phyloP scores from a whole-genome alignment of 2,888 invertebrate genomes.

The Leuctra nigra region DNA sequence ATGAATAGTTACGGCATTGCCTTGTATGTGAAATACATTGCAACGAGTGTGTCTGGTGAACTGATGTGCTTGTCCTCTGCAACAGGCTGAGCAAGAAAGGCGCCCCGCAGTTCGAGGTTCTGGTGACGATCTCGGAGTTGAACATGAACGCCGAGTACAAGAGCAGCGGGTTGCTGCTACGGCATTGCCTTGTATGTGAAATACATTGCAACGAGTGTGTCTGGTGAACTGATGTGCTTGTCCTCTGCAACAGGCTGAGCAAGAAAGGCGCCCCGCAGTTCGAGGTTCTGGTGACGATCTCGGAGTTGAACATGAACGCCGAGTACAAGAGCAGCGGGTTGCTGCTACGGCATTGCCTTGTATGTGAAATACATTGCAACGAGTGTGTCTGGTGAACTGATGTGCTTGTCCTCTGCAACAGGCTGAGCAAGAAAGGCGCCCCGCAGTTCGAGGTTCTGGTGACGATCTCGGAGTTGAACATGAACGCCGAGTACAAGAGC shows the following conservation, averaged over 20 bases:
- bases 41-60: too few relatives aligned
- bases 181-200: too few relatives aligned
- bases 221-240: neutral
- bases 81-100: slow-evolving; percentile 48
- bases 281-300: slow-evolving; percentile 55
- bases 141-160: slow-evolving; percentile 58
- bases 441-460: slow-evolving; percentile 59
- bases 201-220: too few relatives aligned
- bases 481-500: slow-evolving; percentile 59
- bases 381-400: too few relatives aligned
- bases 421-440: slow-evolving; percentile 51
- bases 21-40: too few relatives aligned
- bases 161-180: slow-evolving; percentile 61
- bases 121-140: slow-evolving; percentile 56
- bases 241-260: slow-evolving; percentile 41
- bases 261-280: slow-evolving; percentile 57
- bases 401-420: slow-evolving; percentile 29
- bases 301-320: slow-evolving; percentile 56
- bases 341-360: too few relatives aligned
- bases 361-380: too few relatives aligned
- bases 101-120: slow-evolving; percentile 58
- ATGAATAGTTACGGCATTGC: too few relatives aligned
- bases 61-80: neutral
- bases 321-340: slow-evolving; percentile 62
- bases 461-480: slow-evolving; percentile 55